Conservation (phyloP, 23 tunicate genomes). For the Styela clava region DNA sequence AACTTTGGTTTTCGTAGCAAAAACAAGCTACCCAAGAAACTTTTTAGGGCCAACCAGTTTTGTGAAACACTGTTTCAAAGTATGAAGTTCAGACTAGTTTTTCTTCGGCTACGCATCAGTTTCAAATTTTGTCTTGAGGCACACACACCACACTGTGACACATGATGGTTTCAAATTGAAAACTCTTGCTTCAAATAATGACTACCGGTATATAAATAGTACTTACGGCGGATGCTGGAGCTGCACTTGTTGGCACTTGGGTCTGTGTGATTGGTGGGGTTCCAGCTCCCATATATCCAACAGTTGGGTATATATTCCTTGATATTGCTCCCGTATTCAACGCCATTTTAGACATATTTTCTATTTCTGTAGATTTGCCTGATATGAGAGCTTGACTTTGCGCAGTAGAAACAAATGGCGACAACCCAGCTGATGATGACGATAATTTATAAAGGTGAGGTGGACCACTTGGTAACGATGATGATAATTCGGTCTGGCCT, state of each 20-base stretch:
- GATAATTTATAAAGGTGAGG: not conserved
- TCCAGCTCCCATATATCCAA: not conserved
- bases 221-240: not conserved
- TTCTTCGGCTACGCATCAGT: no score
- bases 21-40: no score
- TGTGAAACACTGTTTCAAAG: no score
- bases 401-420: slow-evolving; percentile 9
- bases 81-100: no score
- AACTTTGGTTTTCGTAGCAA: no score
- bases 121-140: no score
- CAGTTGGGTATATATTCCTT: slow-evolving; percentile 1
- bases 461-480: not conserved
- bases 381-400: not conserved
- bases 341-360: slow-evolving; percentile 9
- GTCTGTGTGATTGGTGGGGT: not conserved
- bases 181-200: no score
- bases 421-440: not conserved
- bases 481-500: not conserved
- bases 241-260: not conserved
- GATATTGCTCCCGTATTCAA: slow-evolving; percentile 4
- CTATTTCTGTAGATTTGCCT: not conserved
- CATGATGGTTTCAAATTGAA: no score
- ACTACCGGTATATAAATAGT: no score
- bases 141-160: no score
- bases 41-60: no score